Conservation (phyloP, 2,888 invertebrate species). For the Chymomyza procnemis region DNA sequence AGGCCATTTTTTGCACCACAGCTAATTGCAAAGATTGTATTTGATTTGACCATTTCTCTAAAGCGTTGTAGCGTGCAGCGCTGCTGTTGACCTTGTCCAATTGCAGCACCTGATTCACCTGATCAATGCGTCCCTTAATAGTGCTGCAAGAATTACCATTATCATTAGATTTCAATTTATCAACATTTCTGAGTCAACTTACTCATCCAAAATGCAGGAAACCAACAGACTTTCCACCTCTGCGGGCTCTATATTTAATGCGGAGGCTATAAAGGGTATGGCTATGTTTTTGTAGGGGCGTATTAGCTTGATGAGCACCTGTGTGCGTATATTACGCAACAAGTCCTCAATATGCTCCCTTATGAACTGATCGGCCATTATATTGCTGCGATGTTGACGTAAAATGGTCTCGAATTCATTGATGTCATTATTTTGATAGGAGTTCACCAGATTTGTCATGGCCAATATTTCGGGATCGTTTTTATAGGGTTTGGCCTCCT, state of each 20-base stretch:
- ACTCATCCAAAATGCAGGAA: constrained; percentile 98
- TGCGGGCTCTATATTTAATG: constrained; percentile 93
- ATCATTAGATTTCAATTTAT: background rate
- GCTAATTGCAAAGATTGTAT: constrained; percentile 91
- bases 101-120: constrained; percentile 95
- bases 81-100: constrained; percentile 88
- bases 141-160: constrained; percentile 80
- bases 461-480: constrained; percentile 99
- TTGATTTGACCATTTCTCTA: constrained; percentile 98
- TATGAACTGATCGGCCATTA: constrained; percentile 99
- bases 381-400: constrained; percentile 94
- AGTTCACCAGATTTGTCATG: constrained; percentile 98
- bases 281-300: constrained; percentile 98
- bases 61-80: constrained; percentile 92
- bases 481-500: constrained; percentile 99
- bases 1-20: constrained; percentile 96
- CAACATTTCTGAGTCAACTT: constrained; percentile 79
- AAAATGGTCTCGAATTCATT: constrained; percentile 98
- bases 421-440: constrained; percentile 99
- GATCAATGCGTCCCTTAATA: constrained; percentile 92
- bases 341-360: constrained; percentile 99
- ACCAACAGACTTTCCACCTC: constrained; percentile 98
- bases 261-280: constrained; percentile 97
- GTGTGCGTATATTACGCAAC: constrained; percentile 95
- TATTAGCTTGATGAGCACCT: constrained; percentile 97